Evolutionary conservation across 2,888 invertebrate genomes (phyloP).

Genomic region (Mycalesis mineus): DNA sequence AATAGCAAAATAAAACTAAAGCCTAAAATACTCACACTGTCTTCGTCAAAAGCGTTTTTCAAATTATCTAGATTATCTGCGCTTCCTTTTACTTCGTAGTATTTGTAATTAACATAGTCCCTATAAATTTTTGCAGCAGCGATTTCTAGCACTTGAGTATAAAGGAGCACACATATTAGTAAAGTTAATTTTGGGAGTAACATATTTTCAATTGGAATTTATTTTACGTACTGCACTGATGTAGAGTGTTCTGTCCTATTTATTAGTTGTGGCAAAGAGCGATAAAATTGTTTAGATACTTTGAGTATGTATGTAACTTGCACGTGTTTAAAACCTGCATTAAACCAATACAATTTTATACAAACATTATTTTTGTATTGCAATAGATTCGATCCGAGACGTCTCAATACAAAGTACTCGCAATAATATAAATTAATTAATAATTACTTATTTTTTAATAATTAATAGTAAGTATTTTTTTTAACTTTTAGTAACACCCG

Average conservation of each 20-base stretch:
- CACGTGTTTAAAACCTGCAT: neutral
- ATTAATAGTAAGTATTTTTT: no score
- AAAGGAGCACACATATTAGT: neutral
- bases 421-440: no score
- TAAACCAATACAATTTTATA: no score
- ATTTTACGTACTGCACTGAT: neutral
- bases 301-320: neutral
- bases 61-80: conserved; percentile 19
- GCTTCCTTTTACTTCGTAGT: conserved; percentile 26
- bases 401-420: no score
- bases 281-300: conserved; percentile 10
- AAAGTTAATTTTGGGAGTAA: neutral
- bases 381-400: no score
- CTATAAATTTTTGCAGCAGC: conserved; percentile 14
- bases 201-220: neutral
- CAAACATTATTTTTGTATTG: no score
- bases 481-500: no score
- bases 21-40: conserved; percentile 44
- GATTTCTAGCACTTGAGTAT: neutral
- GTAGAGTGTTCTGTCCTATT: neutral
- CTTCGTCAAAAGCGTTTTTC: conserved; percentile 17
- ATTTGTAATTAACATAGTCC: conserved; percentile 32
- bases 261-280: neutral
- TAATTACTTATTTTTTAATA: no score
- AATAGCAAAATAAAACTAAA: neutral